Conservation (phyloP, 2,113 vertebrate species). For the Crypturellus undulatus region DNA sequence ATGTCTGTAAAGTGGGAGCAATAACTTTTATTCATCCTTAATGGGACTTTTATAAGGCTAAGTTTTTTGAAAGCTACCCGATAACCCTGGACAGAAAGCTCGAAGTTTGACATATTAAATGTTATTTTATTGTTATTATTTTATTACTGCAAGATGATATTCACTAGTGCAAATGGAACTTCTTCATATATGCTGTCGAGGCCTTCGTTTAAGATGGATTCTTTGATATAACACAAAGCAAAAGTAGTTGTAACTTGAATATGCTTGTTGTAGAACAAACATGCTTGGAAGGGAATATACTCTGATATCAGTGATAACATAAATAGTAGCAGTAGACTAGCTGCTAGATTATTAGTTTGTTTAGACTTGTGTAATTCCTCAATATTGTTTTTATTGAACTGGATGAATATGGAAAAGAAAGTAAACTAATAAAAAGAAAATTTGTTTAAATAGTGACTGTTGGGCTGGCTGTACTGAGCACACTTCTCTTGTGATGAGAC, state of each 20-base stretch:
- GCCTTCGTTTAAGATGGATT: background rate
- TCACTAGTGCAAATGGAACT: background rate
- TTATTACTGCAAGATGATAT: background rate
- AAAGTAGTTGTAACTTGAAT: background rate
- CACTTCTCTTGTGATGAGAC: background rate
- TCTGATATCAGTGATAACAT: background rate
- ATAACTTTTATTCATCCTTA: background rate
- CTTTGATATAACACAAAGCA: background rate
- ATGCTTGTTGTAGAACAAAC: background rate
- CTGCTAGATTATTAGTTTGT: background rate
- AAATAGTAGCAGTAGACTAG: background rate
- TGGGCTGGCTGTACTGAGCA: background rate
- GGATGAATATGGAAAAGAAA: background rate
- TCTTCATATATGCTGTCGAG: background rate
- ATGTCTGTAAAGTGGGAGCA: background rate
- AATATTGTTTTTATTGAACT: background rate
- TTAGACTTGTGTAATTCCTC: background rate
- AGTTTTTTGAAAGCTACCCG: background rate
- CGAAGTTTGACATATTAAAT: background rate
- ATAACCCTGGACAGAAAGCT: background rate
- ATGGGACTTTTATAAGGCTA: background rate
- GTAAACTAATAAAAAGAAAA: background rate
- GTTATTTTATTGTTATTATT: background rate
- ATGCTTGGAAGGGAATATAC: conserved; percentile 16
- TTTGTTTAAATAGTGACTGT: background rate